Percentiles rank a stretch among this genome's conserved stretches.
Conservation (phyloP, 2,113 vertebrate genomes). For the Corvus moneduloides region DNA sequence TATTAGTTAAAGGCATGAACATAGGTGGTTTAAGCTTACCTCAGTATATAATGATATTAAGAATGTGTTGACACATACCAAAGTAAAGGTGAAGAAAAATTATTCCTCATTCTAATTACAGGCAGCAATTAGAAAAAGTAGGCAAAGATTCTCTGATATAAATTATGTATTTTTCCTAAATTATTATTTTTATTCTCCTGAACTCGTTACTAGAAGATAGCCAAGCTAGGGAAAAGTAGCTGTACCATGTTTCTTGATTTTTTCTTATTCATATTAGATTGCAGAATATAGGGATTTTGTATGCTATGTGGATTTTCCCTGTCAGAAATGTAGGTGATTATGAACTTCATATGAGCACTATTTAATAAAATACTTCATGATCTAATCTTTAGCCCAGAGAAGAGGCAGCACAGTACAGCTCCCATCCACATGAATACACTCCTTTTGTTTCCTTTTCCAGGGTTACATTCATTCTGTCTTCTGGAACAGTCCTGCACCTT, state of each 20-base stretch:
- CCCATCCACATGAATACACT: not conserved
- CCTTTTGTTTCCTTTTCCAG: not conserved
- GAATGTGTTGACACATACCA: not conserved
- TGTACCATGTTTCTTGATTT: not conserved
- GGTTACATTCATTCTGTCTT: not conserved
- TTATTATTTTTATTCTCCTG: not conserved
- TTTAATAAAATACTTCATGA: not conserved
- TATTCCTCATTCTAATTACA: not conserved
- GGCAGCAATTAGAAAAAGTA: not conserved
- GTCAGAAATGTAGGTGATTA: not conserved
- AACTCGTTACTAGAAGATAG: not conserved
- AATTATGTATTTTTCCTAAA: not conserved
- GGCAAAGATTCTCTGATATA: not conserved
- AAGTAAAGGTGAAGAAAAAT: not conserved
- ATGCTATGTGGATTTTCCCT: not conserved
- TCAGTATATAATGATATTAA: not conserved
- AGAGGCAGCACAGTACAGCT: not conserved
- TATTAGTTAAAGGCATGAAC: not conserved
- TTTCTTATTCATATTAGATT: not conserved
- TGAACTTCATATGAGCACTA: not conserved
- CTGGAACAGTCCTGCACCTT: accelerated
- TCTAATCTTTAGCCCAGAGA: not conserved
- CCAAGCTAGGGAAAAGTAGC: not conserved
- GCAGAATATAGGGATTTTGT: not conserved
- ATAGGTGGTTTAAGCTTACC: not conserved